Evolutionary conservation across 1,140 invertebrate genomes (phyloP), one percentile per base, ranked within the genome.

Genomic region (Cotesia vestalis): DNA sequence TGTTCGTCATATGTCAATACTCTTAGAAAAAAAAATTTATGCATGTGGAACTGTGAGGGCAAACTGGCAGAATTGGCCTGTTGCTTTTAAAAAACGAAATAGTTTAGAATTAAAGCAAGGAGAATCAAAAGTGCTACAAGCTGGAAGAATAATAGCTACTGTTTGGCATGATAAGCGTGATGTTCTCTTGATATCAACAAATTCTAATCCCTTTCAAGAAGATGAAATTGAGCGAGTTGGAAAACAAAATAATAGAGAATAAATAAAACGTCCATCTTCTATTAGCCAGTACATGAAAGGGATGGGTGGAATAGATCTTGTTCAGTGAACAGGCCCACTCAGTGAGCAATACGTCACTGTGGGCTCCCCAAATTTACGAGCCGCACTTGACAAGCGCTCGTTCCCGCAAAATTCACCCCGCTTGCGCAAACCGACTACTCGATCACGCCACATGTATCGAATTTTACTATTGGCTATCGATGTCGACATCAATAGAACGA

Each of bases 221-320:
- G 14, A 36, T 38, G 38, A 59, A 17, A 59, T 27, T 35, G 35
- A 14, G 27, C 27, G 27, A 57, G 36, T 11, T n/a, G 34, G 35
- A 27, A 59, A 38, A 69, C 35, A 59, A 59, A 51, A 34, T n/a
- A 36, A 55, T 55, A 36, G 11, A 34, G 40, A 27, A 27, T 59
- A 17, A n/a, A 35, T 63, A 20, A 20, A 53, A 57, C 57, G 66
- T 55, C 66, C 66, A 27, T 3, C 20, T n/a, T 9, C 52, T 12
- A 51, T 70, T 40, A 53, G 69, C 38, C 34, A 36, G 11, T 59
- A 59, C 27, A 72, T 9, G 11, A 17, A 68, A 57, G 14, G 55
- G 61, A 74, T 76, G 67, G 73, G 73, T 51, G 75, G 75, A 4
- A 71, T 74, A 1, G 73, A 77, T 69, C 27, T n/a, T n/a, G n/a